Base-by-base conservation (phyloP, 2,888 invertebrate genomes). In the Acleris laterana region DNA sequence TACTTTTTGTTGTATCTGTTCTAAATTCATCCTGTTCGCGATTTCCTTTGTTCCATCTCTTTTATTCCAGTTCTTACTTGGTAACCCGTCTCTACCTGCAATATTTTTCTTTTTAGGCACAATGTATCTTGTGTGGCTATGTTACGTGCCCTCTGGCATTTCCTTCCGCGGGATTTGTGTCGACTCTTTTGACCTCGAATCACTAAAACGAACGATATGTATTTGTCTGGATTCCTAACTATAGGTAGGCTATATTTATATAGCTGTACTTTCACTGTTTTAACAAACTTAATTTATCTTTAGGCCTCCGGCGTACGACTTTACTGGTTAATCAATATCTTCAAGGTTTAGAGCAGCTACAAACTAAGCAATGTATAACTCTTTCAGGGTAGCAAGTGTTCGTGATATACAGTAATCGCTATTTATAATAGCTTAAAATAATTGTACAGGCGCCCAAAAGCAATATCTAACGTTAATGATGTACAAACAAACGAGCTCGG, bases 251-350 rank as follows among this genome's bases (percentile, higher is more conserved):
- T 64, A 38, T 17, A 46, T 17, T 32, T 17, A n/a, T 44, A 38
- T 32, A 50, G 19, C n/a, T n/a, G 19, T 25, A 53, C 25, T 16
- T 55, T 16, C 9, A 42, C 20, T 50, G 17, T 42, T 44, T 13
- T 5, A 44, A 42, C 25, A 28, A 38, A 58, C 42, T 51, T 52
- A 48, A 51, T 48, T 46, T 57, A 19, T 66, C 48, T 66, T 60
- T 55, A 32, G 55, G 58, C 51, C 50, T 46, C 50, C 48, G 62
- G 53, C 68, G 56, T 19, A 52, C 55, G 71, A 65, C 69, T 73
- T 73, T 72, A 74, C 62, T 67, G 72, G 44, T 61, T 70, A 74
- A 75, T 82, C 81, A 72, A 82, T 81, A 79, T 74, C 69, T 71
- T 70, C 78, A 78, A 81, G 78, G 80, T 71, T 77, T 70, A 58